Evolutionary conservation across 2,888 invertebrate genomes (phyloP).

Genomic region (Galeruca laticollis): DNA sequence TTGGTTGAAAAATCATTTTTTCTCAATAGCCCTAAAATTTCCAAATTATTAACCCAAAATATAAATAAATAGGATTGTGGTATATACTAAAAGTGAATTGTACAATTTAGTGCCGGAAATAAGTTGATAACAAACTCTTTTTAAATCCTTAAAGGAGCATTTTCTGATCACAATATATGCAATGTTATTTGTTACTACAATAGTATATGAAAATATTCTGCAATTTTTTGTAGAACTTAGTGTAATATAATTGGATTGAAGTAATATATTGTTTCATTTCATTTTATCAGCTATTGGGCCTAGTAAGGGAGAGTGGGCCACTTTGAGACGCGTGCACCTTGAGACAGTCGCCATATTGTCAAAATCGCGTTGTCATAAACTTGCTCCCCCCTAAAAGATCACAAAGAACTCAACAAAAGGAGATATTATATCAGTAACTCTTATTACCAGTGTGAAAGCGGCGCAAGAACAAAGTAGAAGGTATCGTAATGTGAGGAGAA

Average conservation of each 20-base stretch:
- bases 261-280: constrained; percentile 23
- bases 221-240: constrained; percentile 60
- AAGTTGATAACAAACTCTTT: background rate
- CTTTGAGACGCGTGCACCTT: no score
- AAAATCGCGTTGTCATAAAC: no score
- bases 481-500: no score
- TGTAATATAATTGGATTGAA: constrained; percentile 57
- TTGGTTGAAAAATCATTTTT: no score
- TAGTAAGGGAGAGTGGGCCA: no score
- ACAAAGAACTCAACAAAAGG: no score
- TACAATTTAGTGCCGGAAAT: background rate
- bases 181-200: constrained; percentile 31
- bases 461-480: no score
- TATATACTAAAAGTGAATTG: background rate
- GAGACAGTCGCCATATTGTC: no score
- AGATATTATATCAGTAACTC: no score
- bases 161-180: constrained; percentile 27
- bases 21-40: background rate
- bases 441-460: no score
- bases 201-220: constrained; percentile 40
- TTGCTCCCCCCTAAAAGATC: no score
- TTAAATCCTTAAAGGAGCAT: constrained; percentile 6
- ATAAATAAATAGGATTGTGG: background rate
- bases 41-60: background rate
- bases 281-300: background rate